Base-by-base conservation (phyloP, 2,113 vertebrate species). In the Dunckerocampus dactyliophorus region DNA sequence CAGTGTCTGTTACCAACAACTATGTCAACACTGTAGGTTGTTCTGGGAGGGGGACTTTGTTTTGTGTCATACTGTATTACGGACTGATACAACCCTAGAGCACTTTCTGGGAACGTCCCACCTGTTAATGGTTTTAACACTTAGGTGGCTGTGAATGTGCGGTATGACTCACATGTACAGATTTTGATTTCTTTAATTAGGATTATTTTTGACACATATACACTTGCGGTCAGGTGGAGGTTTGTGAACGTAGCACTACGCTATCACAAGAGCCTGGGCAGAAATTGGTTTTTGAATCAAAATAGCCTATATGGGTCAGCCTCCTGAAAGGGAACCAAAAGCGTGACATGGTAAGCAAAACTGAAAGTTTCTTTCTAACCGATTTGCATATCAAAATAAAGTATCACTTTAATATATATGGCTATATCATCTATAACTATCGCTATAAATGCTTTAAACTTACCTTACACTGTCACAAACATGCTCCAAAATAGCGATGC, bases 81-180 rank as follows among this genome's bases (percentile, higher is more conserved):
- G 51, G 15, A 4, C 54, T 61, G 57, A 43, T 37, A 8, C 51
- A 65, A 55, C 60, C 47, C 37, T 17, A 28, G 62, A 16, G 17
- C 19, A 53, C 43, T 17, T 37, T 39, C 31, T 78, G 81, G 67
- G 80, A 82, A 81, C 59, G 47, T 69, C 55, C 48, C 74, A 85
- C 69, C 67, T 76, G 77, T 62, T 62, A 65, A 75, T 47, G 21
- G 54, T 49, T 39, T 62, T 2, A 39, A 39, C 37, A 39, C 7
- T 7, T 39, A 19, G 17, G 31, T 12, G 34, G 52, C 6, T 39
- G 53, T 39, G 4, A 39, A 55, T 19, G 6, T 20, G n/a, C 10
- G 24, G 5, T 3, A 2, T 20, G 53, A 3, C 28, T 4, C 59
- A 39, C 48, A 8, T 39, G 12, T 19, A 19, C 21, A 71, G 56